phyloP scores from a whole-genome alignment of 2,113 vertebrate genomes.

The Mixornis gularis region DNA sequence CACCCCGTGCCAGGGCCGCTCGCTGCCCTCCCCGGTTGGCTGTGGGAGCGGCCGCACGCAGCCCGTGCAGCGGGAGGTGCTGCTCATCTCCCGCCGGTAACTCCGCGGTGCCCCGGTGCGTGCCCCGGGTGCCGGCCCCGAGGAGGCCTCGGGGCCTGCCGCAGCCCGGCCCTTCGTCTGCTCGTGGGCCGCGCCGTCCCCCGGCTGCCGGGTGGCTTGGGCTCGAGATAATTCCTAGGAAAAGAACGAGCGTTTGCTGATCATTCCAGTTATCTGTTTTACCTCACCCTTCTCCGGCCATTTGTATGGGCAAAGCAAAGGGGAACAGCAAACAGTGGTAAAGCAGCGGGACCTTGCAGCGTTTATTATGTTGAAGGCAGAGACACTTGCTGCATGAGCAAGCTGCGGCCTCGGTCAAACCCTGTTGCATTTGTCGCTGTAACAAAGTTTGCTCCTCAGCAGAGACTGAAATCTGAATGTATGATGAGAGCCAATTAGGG shows the following conservation, averaged over 20 bases:
- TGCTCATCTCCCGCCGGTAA: too few relatives aligned
- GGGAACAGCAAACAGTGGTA: too few relatives aligned
- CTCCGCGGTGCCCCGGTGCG: background rate
- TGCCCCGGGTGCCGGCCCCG: too few relatives aligned
- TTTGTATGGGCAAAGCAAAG: background rate
- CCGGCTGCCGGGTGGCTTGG: fast-evolving
- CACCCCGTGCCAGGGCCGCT: background rate
- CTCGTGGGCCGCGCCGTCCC: fast-evolving
- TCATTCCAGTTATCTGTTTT: fast-evolving
- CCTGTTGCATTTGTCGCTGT: background rate
- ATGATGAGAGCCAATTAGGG: background rate
- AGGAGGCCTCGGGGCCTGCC: background rate
- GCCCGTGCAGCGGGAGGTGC: background rate
- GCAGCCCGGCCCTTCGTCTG: background rate
- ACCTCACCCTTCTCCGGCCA: fast-evolving
- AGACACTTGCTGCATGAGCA: background rate
- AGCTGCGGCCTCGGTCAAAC: background rate
- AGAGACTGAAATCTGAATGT: background rate
- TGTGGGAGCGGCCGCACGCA: background rate
- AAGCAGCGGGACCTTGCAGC: too few relatives aligned
- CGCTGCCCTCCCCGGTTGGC: background rate
- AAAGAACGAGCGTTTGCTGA: fast-evolving
- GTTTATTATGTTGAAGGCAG: background rate
- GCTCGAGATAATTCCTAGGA: background rate
- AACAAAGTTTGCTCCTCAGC: background rate